Evolutionary conservation across 2,113 vertebrate genomes (phyloP), one percentile per base, ranked within the genome.

Genomic region (Sisor rabdophorus): DNA sequence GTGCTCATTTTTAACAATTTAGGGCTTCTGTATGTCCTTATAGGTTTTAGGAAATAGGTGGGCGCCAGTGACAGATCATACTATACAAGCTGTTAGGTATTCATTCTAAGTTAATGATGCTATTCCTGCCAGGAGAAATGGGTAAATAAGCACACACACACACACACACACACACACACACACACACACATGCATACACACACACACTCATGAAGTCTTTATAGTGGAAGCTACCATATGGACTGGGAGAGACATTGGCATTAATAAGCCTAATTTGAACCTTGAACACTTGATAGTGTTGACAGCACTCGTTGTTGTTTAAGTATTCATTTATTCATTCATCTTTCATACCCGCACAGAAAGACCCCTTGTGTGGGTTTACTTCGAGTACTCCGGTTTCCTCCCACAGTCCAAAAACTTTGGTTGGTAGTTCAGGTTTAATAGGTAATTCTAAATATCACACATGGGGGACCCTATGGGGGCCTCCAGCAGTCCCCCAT

Each of bases 101-200:
- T 73, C 52, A 68, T 48, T 19, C 47, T 0, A 22, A 77, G 30
- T 73, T 80, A 72, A 72, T 72, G 36, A 60, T 47, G 15, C 22
- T 78, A 24, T 20, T 53, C 22, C 59, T 50, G 65, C 54, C 30
- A 20, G 28, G 67, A 30, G 61, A 47, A n/a, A 22, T 16, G 17
- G 59, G 13, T 67, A 79, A 54, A 19, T 20, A 58, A 13, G n/a
- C 26, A 28, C 50, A 64, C 22, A 53, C 61, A 61, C 36, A 58
- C 56, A 11, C n/a, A 36, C 40, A 52, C 40, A 48, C 12, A 19
- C 3, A 22, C 26, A 28, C 50, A 64, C 22, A 53, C 61, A 61
- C 36, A 58, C 56, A 11, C 30, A 52, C 26, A 52, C 55, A 48
- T 9, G 13, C 16, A n/a, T n/a, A 48, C 32, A 11, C n/a, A 59